phyloP scores from a whole-genome alignment of 2,113 vertebrate species.

The Pseudorectes ferrugineus region DNA sequence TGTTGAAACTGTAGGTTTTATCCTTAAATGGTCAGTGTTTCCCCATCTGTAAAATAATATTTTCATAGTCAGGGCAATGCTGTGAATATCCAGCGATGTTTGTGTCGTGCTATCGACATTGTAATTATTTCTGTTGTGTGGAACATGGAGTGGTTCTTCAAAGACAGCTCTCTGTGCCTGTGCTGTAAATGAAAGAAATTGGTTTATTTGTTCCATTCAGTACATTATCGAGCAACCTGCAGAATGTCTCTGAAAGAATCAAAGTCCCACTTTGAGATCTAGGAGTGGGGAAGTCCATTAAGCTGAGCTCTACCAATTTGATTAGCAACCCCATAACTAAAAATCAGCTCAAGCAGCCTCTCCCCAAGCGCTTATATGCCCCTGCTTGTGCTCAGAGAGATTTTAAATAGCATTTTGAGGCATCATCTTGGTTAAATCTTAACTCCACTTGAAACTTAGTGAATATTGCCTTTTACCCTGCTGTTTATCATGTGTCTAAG shows the following conservation, averaged over 20 bases:
- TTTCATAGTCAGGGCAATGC: not conserved
- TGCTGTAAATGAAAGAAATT: slow-evolving; percentile 60
- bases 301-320: slow-evolving; percentile 42
- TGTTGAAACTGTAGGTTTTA: not conserved
- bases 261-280: slow-evolving; percentile 58
- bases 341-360: slow-evolving; percentile 19
- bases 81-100: not conserved
- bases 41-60: not conserved
- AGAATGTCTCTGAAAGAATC: slow-evolving; percentile 65
- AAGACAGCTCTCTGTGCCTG: slow-evolving; percentile 42
- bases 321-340: slow-evolving; percentile 48
- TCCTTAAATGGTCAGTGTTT: not conserved
- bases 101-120: not conserved
- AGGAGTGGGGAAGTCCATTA: slow-evolving; percentile 57
- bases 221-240: slow-evolving; percentile 58
- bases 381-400: not conserved
- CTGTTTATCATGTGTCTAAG: not conserved
- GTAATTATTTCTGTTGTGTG: slow-evolving; percentile 31
- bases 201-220: slow-evolving; percentile 34
- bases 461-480: not conserved
- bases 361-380: not conserved
- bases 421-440: not conserved
- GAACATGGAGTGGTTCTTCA: slow-evolving; percentile 48
- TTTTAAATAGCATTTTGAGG: slow-evolving; percentile 3
- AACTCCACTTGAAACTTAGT: not conserved